phyloP scores from a whole-genome alignment of 2,797 vertebrate species.

The Thaleichthys pacificus region DNA sequence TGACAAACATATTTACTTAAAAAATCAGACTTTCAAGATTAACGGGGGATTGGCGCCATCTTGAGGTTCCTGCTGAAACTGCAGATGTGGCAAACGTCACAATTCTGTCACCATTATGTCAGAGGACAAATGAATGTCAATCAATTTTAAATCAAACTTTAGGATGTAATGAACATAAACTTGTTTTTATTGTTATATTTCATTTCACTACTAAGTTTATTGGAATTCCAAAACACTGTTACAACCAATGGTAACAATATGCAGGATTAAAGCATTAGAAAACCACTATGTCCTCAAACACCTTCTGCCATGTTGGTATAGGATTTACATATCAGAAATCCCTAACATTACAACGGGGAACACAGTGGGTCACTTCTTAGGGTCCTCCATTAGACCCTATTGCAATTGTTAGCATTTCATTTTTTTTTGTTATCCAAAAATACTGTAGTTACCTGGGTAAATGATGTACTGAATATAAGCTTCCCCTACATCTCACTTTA shows the following conservation, averaged over 20 bases:
- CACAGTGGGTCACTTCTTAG: background rate
- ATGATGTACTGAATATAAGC: background rate
- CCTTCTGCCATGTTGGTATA: background rate
- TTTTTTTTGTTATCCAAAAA: no score
- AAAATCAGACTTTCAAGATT: background rate
- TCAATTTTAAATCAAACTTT: no score
- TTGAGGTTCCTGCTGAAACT: background rate
- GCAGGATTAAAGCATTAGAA: background rate
- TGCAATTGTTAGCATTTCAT: no score
- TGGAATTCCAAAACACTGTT: no score
- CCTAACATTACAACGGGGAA: background rate
- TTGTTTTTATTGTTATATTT: no score
- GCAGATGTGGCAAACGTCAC: background rate
- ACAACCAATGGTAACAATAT: background rate
- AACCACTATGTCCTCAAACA: background rate
- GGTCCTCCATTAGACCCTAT: background rate
- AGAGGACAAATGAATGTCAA: no score
- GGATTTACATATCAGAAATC: background rate
- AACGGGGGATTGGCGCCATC: background rate
- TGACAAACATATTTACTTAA: background rate
- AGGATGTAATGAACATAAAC: no score
- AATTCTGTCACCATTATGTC: no score
- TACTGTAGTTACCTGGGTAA: background rate
- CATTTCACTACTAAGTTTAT: no score
- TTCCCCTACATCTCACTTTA: background rate